Evolutionary conservation across 2,113 vertebrate species (phyloP).

Genomic region (Mastomys natalensis): DNA sequence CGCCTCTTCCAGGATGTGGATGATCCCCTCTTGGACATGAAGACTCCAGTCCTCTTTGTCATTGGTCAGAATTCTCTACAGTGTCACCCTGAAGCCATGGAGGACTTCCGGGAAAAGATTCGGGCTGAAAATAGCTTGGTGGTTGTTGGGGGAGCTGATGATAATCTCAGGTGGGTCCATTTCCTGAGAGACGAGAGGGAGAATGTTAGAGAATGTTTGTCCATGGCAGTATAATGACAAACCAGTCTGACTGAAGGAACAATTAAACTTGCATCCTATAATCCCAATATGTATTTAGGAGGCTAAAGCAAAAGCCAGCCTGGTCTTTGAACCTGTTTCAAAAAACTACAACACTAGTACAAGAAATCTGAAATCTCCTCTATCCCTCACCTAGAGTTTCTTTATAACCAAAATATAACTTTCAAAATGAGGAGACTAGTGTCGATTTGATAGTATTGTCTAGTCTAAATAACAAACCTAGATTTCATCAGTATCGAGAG

Average conservation of each 20-base stretch:
- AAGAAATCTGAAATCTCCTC: neutral
- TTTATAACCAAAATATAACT: neutral
- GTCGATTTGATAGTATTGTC: neutral
- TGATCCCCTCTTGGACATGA: slow-evolving; percentile 98
- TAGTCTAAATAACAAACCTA: neutral
- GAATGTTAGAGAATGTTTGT: neutral
- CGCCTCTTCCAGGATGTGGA: slow-evolving; percentile 92
- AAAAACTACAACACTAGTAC: neutral
- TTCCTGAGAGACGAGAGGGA: neutral
- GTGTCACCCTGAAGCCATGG: slow-evolving; percentile 95
- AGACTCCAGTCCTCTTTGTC: slow-evolving; percentile 97
- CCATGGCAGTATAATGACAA: neutral
- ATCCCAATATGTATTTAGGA: neutral
- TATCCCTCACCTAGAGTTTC: slow-evolving; percentile 13
- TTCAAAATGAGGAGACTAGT: neutral
- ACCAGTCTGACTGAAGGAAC: neutral
- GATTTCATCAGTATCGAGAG: neutral
- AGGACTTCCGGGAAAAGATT: slow-evolving; percentile 98
- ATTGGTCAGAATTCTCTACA: slow-evolving; percentile 96
- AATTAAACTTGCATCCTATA: neutral
- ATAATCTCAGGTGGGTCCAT: slow-evolving; percentile 93
- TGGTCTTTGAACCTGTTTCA: neutral
- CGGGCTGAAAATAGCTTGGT: slow-evolving; percentile 98
- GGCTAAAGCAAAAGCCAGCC: neutral
- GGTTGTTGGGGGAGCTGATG: slow-evolving; percentile 96